Percentiles rank a stretch among this genome's conserved stretches.
phyloP scores from a whole-genome alignment of 2,113 vertebrate species.

The Aspidoscelis tigris region DNA sequence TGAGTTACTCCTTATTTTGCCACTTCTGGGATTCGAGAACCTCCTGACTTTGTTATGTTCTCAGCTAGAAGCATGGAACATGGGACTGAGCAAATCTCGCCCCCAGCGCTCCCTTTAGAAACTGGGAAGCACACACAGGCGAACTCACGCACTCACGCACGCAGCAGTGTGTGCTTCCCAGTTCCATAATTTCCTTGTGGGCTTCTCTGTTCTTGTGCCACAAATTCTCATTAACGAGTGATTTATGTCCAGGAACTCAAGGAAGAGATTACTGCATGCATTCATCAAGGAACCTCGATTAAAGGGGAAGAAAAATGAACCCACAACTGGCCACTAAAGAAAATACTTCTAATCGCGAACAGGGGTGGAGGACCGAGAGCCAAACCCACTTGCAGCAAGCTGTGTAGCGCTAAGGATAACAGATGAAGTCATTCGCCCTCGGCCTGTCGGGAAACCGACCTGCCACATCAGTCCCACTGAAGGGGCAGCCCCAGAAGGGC shows the following conservation, averaged over 20 bases:
- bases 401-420: slow-evolving; percentile 46
- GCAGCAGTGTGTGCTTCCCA: background rate
- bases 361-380: slow-evolving; percentile 34
- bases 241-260: slow-evolving; percentile 42
- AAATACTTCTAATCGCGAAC: slow-evolving; percentile 40
- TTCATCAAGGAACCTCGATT: slow-evolving; percentile 48
- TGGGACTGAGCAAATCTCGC: background rate
- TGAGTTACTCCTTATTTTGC: background rate
- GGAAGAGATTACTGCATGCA: slow-evolving; percentile 51
- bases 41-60: background rate
- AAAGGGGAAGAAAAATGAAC: slow-evolving; percentile 46
- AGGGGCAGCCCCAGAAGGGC: slow-evolving; percentile 25
- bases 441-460: slow-evolving; percentile 30
- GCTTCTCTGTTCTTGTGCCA: slow-evolving; percentile 35
- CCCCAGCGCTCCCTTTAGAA: background rate
- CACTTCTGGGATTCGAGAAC: background rate
- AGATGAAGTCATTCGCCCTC: slow-evolving; percentile 33
- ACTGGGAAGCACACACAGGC: background rate
- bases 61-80: background rate
- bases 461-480: slow-evolving; percentile 14
- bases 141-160: background rate
- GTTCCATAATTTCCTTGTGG: background rate
- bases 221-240: slow-evolving; percentile 17
- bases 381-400: background rate
- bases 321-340: background rate